A percentile compares a stretch with the other conserved stretches of the same genome.
These are phyloP conservation scores for Callaeas wilsoni DNA, from an alignment of 2,113 vertebrate species.

Conservation along the genomic window DNA sequence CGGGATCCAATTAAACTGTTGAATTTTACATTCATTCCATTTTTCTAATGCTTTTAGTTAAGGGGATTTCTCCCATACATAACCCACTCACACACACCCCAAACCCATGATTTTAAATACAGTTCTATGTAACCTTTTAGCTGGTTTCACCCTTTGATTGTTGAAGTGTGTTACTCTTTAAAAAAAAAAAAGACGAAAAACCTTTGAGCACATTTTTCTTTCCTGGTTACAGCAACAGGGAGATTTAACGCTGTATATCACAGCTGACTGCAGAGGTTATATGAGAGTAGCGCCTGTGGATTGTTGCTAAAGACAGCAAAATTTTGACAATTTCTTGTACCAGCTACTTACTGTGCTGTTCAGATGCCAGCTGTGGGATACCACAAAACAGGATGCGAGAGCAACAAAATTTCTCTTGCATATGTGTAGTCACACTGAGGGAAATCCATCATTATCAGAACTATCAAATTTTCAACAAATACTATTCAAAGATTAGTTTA, in stretches of 20 bases:
- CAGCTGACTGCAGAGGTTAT: background rate
- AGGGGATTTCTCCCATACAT: constrained; percentile 40
- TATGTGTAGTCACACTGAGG: background rate
- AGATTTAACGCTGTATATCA: background rate
- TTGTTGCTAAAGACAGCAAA: background rate
- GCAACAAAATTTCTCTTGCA: background rate
- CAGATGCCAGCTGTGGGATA: background rate
- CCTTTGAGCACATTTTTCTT: constrained; percentile 26
- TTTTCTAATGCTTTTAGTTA: constrained; percentile 61
- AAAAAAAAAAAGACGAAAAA: background rate
- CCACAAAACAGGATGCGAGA: background rate
- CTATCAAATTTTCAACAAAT: background rate
- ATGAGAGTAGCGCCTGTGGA: background rate
- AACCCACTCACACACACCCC: rapidly evolving
- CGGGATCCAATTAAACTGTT: constrained; percentile 48
- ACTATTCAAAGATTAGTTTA: background rate
- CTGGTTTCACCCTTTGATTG: constrained; percentile 44
- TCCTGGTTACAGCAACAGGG: background rate
- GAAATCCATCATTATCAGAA: background rate
- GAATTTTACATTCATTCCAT: constrained; percentile 59
- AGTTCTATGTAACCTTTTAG: constrained; percentile 4
- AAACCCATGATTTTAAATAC: constrained; percentile 20
- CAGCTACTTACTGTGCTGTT: background rate
- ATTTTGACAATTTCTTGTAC: background rate
- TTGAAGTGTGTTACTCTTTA: constrained; percentile 16